Percentiles rank a stretch among this genome's conserved stretches.
Evolutionary conservation across 2,797 vertebrate species (phyloP).

Genomic region (Sitta carolinensis): DNA sequence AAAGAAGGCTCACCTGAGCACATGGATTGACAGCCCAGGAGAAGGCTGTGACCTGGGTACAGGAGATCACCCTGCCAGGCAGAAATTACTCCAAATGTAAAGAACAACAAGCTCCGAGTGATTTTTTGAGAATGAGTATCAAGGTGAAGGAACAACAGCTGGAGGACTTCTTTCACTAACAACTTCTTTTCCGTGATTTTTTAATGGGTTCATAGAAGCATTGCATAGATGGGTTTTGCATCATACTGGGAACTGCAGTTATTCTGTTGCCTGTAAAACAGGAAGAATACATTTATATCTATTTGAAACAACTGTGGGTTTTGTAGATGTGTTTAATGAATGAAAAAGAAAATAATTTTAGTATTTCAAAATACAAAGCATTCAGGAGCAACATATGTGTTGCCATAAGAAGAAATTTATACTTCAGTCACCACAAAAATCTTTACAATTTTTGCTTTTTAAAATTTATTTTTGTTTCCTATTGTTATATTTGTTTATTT

Average conservation of each 20-base stretch:
- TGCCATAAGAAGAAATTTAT: not conserved
- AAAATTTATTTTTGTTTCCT: not conserved
- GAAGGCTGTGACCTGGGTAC: not conserved
- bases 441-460: not conserved
- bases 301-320: not conserved
- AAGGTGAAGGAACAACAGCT: not conserved
- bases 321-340: not conserved
- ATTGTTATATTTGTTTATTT: not conserved
- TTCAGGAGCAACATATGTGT: not conserved
- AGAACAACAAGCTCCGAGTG: not conserved
- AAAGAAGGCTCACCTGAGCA: not conserved
- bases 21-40: not conserved
- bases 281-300: not conserved
- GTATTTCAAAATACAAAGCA: not conserved
- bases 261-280: not conserved
- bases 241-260: not conserved
- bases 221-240: not conserved
- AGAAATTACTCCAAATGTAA: not conserved
- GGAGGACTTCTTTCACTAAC: not conserved
- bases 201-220: not conserved
- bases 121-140: not conserved
- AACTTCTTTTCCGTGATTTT: not conserved
- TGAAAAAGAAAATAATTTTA: not conserved
- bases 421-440: not conserved
- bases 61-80: fast-evolving